These are phyloP conservation scores for Pollenia amentaria DNA, from an alignment of 2,888 invertebrate genomes.

Conservation along the genomic window DNA sequence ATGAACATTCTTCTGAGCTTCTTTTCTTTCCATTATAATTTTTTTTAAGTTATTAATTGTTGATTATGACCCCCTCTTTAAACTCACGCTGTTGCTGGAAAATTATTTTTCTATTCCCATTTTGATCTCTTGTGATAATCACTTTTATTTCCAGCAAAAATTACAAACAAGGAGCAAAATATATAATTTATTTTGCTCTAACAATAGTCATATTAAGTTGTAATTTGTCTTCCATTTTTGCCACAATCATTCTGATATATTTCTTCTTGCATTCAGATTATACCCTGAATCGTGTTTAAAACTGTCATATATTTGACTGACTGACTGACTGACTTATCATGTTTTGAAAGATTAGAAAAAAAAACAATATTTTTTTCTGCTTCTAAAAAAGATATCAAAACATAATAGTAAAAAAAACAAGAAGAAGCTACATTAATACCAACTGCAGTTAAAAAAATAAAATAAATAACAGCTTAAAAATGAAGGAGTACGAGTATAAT, in stretches of 20 bases:
- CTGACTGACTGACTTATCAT: slow-evolving; percentile 67
- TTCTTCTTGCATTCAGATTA: not conserved
- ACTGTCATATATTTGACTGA: slow-evolving; percentile 64
- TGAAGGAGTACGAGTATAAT: slow-evolving; percentile 37
- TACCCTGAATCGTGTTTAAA: slow-evolving; percentile 49
- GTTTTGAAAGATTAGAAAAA: slow-evolving; percentile 71
- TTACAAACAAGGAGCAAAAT: not conserved
- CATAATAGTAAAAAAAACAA: slow-evolving; percentile 5
- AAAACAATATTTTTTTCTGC: not conserved
- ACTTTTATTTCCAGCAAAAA: slow-evolving; percentile 8
- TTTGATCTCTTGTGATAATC: not conserved
- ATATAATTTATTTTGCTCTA: slow-evolving; percentile 60
- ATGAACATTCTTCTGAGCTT: too few relatives aligned
- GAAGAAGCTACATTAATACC: slow-evolving; percentile 14
- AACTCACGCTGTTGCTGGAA: too few relatives aligned
- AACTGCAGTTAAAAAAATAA: not conserved
- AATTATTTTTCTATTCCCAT: not conserved
- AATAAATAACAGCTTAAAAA: slow-evolving; percentile 27
- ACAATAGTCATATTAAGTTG: slow-evolving; percentile 72
- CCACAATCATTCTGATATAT: slow-evolving; percentile 39
- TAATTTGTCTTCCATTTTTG: slow-evolving; percentile 66
- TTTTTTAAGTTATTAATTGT: too few relatives aligned
- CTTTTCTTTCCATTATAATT: too few relatives aligned
- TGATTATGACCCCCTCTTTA: too few relatives aligned
- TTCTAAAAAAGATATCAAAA: slow-evolving; percentile 3